phyloP scores from a whole-genome alignment of 2,797 vertebrate species.

The Spondyliosoma cantharus region DNA sequence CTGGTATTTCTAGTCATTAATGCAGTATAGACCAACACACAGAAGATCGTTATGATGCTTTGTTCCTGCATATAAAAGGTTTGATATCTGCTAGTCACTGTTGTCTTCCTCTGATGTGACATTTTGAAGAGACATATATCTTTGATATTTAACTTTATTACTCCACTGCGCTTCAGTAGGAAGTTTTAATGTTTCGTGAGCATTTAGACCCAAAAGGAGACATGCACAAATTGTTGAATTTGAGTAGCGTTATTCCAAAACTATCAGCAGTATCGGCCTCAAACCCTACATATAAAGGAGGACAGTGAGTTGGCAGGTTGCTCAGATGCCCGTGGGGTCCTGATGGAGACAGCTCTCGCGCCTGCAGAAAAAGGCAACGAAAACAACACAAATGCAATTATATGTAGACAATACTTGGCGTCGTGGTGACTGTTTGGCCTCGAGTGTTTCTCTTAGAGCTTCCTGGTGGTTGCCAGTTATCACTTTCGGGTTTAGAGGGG shows the following conservation, averaged over 20 bases:
- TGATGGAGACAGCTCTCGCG: slow-evolving; percentile 43
- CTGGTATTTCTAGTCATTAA: neutral
- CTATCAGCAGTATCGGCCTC: slow-evolving; percentile 6
- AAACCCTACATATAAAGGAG: slow-evolving; percentile 63
- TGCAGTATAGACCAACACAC: neutral
- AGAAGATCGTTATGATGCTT: slow-evolving; percentile 1
- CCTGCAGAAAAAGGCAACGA: slow-evolving; percentile 35
- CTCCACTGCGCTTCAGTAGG: slow-evolving; percentile 12
- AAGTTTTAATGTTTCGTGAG: slow-evolving; percentile 17
- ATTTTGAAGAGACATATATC: slow-evolving; percentile 25
- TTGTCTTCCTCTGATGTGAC: neutral
- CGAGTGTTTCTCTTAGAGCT: slow-evolving; percentile 27
- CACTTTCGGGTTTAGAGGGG: slow-evolving; percentile 46
- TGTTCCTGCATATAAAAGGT: neutral
- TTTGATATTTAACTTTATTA: slow-evolving; percentile 29
- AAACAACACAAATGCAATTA: slow-evolving; percentile 35
- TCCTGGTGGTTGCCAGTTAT: slow-evolving; percentile 45
- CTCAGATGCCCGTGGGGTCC: slow-evolving; percentile 54
- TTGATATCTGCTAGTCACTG: neutral
- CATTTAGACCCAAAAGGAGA: slow-evolving; percentile 1
- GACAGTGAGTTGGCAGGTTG: slow-evolving; percentile 77
- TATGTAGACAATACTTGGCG: slow-evolving; percentile 33
- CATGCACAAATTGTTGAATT: neutral
- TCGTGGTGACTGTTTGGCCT: slow-evolving; percentile 25
- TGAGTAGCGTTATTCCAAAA: slow-evolving; percentile 14